phyloP scores from a whole-genome alignment of 1,140 invertebrate genomes.

The Saccostrea cuccullata region DNA sequence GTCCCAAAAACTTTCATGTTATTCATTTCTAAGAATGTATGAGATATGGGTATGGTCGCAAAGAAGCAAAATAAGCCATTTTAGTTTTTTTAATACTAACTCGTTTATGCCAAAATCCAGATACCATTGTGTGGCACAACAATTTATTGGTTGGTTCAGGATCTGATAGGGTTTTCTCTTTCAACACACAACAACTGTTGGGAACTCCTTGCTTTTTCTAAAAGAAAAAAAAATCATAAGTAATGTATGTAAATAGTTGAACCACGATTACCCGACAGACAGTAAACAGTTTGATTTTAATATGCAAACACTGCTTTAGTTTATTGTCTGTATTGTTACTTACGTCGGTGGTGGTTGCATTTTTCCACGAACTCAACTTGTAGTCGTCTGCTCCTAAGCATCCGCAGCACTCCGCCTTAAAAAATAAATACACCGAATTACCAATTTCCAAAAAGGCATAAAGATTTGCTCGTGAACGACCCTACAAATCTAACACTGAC shows the following conservation, averaged over 20 bases:
- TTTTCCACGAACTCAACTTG: background rate
- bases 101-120: background rate
- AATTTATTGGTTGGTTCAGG: constrained; percentile 12
- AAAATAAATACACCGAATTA: background rate
- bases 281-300: no score
- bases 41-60: no score
- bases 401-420: background rate
- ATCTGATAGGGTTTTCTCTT: background rate
- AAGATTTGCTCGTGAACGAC: no score
- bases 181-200: constrained; percentile 22
- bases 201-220: constrained; percentile 2
- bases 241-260: no score
- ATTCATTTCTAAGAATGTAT: no score
- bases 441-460: background rate
- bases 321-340: background rate
- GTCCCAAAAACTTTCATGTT: no score
- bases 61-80: no score
- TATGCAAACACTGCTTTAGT: no score
- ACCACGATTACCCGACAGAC: no score
- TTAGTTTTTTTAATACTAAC: background rate
- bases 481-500: background rate
- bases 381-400: background rate
- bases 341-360: background rate
- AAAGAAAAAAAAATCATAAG: background rate
- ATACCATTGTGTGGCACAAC: background rate